phyloP scores from a whole-genome alignment of 2,888 invertebrate species.

The Troides helena region DNA sequence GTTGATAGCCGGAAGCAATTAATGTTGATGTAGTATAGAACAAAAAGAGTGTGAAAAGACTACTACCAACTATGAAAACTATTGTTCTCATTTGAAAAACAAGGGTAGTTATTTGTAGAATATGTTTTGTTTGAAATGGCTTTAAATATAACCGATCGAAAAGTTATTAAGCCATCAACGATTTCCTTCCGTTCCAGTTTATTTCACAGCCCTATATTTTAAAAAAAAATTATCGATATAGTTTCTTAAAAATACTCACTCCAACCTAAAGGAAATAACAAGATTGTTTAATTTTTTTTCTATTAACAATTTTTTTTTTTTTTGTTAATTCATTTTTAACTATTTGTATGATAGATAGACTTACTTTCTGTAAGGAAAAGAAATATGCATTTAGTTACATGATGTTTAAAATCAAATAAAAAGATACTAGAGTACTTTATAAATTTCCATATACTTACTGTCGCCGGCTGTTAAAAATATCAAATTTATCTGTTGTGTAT shows the following conservation, averaged over 20 bases:
- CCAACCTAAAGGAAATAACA: conserved; percentile 35
- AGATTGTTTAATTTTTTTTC: not conserved
- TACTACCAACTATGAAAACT: no score
- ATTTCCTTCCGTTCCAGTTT: not conserved
- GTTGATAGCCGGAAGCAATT: no score
- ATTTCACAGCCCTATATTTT: not conserved
- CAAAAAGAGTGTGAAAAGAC: no score
- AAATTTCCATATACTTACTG: conserved; percentile 16
- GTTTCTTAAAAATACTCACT: conserved; percentile 32
- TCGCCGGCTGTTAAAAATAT: conserved; percentile 20
- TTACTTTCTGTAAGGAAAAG: conserved; percentile 23
- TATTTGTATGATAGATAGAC: not conserved
- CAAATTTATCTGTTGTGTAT: not conserved
- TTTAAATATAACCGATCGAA: no score
- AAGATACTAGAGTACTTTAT: not conserved
- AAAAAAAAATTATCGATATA: not conserved
- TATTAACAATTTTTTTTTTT: not conserved
- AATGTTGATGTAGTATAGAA: no score
- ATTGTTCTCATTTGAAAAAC: no score
- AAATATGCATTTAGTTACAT: not conserved
- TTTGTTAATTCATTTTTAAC: not conserved
- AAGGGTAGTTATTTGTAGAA: no score
- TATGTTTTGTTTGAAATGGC: no score
- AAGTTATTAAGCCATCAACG: no score
- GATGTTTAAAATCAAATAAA: not conserved